Evolutionary conservation across 2,113 vertebrate genomes (phyloP), one percentile per base, ranked within the genome.

Genomic region (Muscicapa adusta): DNA sequence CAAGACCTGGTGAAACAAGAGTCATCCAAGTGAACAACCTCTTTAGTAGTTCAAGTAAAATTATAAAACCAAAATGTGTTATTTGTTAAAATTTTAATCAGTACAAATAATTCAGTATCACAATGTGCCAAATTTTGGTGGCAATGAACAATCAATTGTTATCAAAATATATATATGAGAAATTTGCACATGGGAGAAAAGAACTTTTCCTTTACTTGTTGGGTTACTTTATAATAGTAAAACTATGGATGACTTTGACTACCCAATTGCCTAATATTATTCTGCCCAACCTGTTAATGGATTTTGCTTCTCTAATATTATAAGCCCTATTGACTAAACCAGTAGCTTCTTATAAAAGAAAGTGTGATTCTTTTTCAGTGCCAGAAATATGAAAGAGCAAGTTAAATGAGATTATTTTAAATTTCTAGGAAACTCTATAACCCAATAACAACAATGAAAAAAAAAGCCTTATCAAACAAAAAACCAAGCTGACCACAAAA

Each of bases 301-400:
- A 7, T 70, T 88, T 85, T 65, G 2, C 9, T 71, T 57, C 42
- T 70, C 4, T 78, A 43, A 70, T 2, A 16, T 51, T 40, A 50
- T 51, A 6, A 74, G 10, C 34, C 8, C 9, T 4, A 14, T 22
- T 8, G 54, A 18, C 9, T n/a, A 31, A 45, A 33, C 14, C 3
- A 36, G 6, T 17, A 94, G 15, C 34, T 88, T 28, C 34, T 75
- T 93, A 12, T 85, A 94, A 71, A 89, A 76, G 7, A 8, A 94
- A 43, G 3, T 40, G 9, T 40, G 31, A 38, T 40, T 58, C n/a
- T 93, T 89, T 92, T 36, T 31, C 13, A 78, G 71, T 38, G 72
- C 45, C 12, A 58, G 11, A 73, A 71, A 57, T 74, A 40, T 28
- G 54, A 61, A 88, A 48, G 13, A 42, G 25, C 57, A 91, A 40